Percentiles rank a stretch among this genome's conserved stretches.
Conservation (phyloP, 1,140 invertebrate species). For the Drosophila cardini region DNA sequence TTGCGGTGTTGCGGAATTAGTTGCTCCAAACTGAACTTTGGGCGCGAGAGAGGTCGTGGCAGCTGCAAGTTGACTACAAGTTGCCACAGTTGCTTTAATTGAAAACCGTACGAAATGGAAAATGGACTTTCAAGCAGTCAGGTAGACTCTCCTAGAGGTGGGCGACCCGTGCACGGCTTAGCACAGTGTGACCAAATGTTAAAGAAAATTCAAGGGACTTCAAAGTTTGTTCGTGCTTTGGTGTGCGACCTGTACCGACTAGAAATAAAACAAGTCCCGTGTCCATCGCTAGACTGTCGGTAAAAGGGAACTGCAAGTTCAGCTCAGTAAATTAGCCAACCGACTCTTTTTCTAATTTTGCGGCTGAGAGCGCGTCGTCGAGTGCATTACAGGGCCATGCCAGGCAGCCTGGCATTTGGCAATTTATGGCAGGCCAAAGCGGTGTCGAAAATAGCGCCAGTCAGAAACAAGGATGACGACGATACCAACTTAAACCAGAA, state of each 20-base stretch:
- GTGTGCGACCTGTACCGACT: too few species aligned
- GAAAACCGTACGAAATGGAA: slow-evolving; percentile 76
- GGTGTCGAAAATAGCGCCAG: slow-evolving; percentile 81
- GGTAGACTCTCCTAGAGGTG: background rate
- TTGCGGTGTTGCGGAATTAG: slow-evolving; percentile 69
- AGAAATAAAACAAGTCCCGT: too few species aligned
- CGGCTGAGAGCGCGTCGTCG: slow-evolving; percentile 44
- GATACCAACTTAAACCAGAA: slow-evolving; percentile 52
- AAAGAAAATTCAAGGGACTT: too few species aligned
- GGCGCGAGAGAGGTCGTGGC: slow-evolving; percentile 65
- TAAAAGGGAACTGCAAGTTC: slow-evolving; percentile 18
- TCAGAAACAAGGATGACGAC: slow-evolving; percentile 47
- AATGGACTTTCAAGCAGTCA: slow-evolving; percentile 67
- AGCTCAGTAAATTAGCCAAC: slow-evolving; percentile 64
- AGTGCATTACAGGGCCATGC: slow-evolving; percentile 67
- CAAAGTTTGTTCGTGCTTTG: too few species aligned
- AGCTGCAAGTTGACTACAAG: slow-evolving; percentile 40
- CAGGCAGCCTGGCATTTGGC: slow-evolving; percentile 52
- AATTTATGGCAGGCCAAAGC: slow-evolving; percentile 77
- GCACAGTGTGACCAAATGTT: too few species aligned
- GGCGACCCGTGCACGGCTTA: too few species aligned
- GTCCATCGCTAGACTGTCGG: background rate
- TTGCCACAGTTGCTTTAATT: slow-evolving; percentile 70
- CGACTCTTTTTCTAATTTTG: slow-evolving; percentile 64
- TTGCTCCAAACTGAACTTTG: slow-evolving; percentile 59